These are phyloP conservation scores for Pelobates fuscus DNA, from an alignment of 2,113 vertebrate genomes.

Conservation along the genomic window DNA sequence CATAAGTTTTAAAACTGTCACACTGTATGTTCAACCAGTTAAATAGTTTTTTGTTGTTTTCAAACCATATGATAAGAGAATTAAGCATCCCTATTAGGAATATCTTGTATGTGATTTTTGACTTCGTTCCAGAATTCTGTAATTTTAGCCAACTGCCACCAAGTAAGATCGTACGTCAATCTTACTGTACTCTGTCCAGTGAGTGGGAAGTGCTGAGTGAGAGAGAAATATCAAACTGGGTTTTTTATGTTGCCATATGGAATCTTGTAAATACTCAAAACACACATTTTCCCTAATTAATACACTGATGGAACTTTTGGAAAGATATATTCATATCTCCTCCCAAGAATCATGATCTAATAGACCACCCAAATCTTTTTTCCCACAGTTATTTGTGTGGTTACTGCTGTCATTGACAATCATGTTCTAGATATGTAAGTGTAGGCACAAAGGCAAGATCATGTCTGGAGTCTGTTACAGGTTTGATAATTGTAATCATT, in stretches of 20 bases:
- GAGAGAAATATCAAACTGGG: background rate
- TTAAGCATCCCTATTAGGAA: background rate
- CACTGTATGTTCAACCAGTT: no score
- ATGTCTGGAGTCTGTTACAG: background rate
- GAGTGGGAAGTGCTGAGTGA: background rate
- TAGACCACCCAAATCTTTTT: slow-evolving; percentile 22
- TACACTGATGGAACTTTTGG: background rate
- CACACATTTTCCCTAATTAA: background rate
- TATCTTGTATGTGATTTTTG: background rate
- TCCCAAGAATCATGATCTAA: slow-evolving; percentile 8
- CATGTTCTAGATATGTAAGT: background rate
- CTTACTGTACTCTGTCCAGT: background rate
- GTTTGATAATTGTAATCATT: background rate
- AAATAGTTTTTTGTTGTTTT: background rate
- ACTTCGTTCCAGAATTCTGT: background rate
- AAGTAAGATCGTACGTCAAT: background rate
- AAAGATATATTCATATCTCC: slow-evolving; percentile 4
- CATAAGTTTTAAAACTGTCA: no score
- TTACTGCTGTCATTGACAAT: background rate
- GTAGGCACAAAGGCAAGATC: background rate
- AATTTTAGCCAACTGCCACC: background rate
- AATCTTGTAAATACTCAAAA: background rate
- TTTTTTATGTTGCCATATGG: background rate
- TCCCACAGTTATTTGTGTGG: slow-evolving; percentile 11
- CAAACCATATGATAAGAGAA: background rate